Base-by-base conservation (phyloP, 1,140 invertebrate species). In the Steinernema khuongi region DNA sequence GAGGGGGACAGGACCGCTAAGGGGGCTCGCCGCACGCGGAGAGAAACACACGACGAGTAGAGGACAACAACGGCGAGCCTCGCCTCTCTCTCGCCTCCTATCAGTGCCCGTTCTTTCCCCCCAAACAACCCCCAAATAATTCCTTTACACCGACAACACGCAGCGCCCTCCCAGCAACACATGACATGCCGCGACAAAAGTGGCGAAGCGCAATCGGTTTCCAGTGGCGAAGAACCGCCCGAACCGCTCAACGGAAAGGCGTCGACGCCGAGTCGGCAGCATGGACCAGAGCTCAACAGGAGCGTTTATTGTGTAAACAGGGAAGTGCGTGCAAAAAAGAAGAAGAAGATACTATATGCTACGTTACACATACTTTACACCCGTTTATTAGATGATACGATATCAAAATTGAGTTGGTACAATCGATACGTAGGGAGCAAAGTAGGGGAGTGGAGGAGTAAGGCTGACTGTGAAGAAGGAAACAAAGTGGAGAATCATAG, bases 81-180 rank as follows among this genome's bases (percentile, higher is more conserved):
- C 50, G 14, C 7, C 50, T 22, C 22, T 60, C 50, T 60, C 50
- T 60, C 7, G 50, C 22, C 50, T 60, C 50, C 50, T 60, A 60
- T 60, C 50, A 60, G 50, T 60, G 22, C 50, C 4, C 50, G 19
- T 4, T 60, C 7, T 60, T 60, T 60, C 19, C 7, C n/a, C 36
- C 50, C 50, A 60, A 60, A 60, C 50, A 60, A 22, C 50, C 50
- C 50, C 26, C n/a, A n/a, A n/a, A 60, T 60, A 60, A n/a, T 60
- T 60, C 26, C 50, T 7, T 60, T 60, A 60, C 50, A 60, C 50
- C 26, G 14, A 60, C 50, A 60, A 60, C 50, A 60, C 50, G 50
- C 50, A 60, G 50, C 36, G 36, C 36, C 50, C 50, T 60, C 50
- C 50, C 50, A 60, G 26, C 50, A 60, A 60, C 50, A 60, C 50